Conservation (phyloP, 2,888 invertebrate genomes). For the Formica aserva region DNA sequence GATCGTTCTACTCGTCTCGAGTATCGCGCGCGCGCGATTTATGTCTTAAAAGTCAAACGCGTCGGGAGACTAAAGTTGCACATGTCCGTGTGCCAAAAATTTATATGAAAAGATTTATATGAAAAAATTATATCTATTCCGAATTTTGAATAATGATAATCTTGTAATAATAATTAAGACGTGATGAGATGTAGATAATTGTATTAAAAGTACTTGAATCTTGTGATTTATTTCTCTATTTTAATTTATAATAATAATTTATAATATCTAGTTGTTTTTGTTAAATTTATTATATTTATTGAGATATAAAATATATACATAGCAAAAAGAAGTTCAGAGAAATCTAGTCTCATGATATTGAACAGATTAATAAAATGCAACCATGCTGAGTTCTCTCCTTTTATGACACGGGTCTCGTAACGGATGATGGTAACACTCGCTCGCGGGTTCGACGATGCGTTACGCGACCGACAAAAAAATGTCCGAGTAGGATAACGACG, state of each 20-base stretch:
- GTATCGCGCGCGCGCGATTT: constrained; percentile 34
- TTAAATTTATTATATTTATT: background rate
- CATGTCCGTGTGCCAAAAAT: background rate
- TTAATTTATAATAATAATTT: background rate
- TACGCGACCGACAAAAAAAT: constrained; percentile 42
- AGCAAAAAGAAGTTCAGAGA: background rate
- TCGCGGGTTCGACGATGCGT: constrained; percentile 41
- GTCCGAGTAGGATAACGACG: constrained; percentile 31
- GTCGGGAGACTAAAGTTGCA: constrained; percentile 11
- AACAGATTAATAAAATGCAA: constrained; percentile 19
- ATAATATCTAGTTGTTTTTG: background rate
- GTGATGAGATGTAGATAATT: background rate
- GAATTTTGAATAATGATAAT: background rate
- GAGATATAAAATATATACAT: background rate
- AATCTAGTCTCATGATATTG: background rate
- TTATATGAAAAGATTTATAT: background rate
- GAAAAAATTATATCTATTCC: too few species aligned
- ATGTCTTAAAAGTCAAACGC: constrained; percentile 39
- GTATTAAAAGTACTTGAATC: background rate
- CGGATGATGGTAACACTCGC: constrained; percentile 17
- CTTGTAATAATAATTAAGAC: background rate
- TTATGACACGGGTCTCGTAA: background rate
- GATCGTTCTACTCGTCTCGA: constrained; percentile 42
- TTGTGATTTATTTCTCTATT: background rate
- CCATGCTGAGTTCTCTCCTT: background rate